phyloP scores from a whole-genome alignment of 2,113 vertebrate species.

The Emydocephalus ijimae region DNA sequence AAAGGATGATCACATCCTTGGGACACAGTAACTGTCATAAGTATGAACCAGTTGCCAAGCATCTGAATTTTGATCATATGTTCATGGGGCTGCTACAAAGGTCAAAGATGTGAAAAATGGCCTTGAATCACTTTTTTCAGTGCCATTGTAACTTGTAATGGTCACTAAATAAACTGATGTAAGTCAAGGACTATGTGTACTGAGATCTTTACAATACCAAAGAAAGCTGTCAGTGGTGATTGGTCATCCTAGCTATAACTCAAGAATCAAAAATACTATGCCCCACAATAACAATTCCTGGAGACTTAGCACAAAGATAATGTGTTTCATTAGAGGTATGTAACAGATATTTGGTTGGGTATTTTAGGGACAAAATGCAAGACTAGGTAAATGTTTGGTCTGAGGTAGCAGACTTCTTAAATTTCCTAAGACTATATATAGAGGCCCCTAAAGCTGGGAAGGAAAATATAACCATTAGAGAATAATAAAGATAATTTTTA shows the following conservation, averaged over 20 bases:
- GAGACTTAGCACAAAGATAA: not conserved
- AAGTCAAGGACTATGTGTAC: no score
- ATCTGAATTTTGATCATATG: no score
- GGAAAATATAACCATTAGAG: not conserved
- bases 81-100: no score
- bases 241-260: not conserved
- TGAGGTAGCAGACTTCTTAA: not conserved
- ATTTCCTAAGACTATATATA: not conserved
- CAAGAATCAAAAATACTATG: not conserved
- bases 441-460: not conserved
- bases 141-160: no score
- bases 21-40: no score
- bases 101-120: no score
- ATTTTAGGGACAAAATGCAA: not conserved
- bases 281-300: not conserved
- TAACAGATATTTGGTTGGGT: not conserved
- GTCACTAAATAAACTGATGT: no score
- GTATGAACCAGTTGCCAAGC: no score
- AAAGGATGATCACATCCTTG: no score
- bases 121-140: no score
- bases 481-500: not conserved
- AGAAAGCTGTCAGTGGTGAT: not conserved
- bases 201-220: not conserved
- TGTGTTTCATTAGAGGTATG: not conserved
- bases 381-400: not conserved